Base-by-base conservation (phyloP, 2,797 vertebrate species). In the Acanthis flammea region DNA sequence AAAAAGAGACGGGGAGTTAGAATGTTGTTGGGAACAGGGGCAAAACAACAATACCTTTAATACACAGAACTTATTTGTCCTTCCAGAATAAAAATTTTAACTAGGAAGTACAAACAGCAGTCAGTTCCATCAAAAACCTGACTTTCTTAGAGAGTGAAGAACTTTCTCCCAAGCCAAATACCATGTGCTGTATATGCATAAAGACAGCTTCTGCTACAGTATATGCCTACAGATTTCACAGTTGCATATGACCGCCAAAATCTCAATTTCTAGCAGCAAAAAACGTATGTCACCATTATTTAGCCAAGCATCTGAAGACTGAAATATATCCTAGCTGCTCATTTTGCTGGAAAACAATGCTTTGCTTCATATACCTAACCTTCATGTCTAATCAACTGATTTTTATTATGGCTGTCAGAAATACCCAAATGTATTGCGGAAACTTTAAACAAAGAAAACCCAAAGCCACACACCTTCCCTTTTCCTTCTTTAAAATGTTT, bases 211-310 rank as follows among this genome's bases (percentile, higher is more conserved):
- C 93, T 95, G 95, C 85, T 85, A 77, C 76, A 88, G 62, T 94
- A 92, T 70, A 95, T 91, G 90, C 91, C 95, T 94, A 88, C 95
- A 94, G 92, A 96, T 94, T 95, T 96, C 94, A 96, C 89, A 95
- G 86, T 94, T 92, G 67, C 90, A 45, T n/a, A 63, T 79, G 86
- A 86, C 60, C 35, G 94, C 95, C 95, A 94, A 96, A 92, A 90
- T 94, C 85, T 88, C 80, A 42, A 90, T 63, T 95, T 82, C 94
- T 94, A 94, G 71, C 80, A 92, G 92, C 73, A 90, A 88, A 95
- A 94, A 94, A 76, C 91, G 58, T 96, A 94, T 95, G 95, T 70
- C 90, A 76, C 61, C 21, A 12, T 81, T 88, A 86, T 79, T 92
- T 73, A 90, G 95, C 92, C 92, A 97, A 91, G 76, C 82, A 94